phyloP scores from a whole-genome alignment of 2,797 vertebrate genomes.

The Hoplostethus atlanticus region DNA sequence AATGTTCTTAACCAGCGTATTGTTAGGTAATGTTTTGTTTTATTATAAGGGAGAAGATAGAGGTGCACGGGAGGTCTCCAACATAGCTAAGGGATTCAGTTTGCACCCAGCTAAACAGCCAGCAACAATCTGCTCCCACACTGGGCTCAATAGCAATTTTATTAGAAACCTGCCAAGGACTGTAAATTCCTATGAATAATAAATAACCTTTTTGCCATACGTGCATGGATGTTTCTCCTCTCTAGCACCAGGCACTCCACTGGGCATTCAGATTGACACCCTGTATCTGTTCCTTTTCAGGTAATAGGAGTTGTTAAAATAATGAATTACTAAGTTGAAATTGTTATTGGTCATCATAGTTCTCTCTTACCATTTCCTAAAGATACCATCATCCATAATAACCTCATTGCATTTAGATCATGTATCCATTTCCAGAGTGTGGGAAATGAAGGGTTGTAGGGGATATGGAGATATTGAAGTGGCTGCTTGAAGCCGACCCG shows the following conservation, averaged over 20 bases:
- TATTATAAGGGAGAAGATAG: slow-evolving; percentile 7
- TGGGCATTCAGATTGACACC: slow-evolving; percentile 11
- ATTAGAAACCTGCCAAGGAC: slow-evolving; percentile 39
- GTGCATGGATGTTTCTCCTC: slow-evolving; percentile 24
- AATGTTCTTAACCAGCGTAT: neutral
- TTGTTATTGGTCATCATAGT: neutral
- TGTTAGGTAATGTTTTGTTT: neutral
- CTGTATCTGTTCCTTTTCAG: slow-evolving; percentile 19
- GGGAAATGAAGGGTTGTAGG: slow-evolving; percentile 13
- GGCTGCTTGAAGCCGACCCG: slow-evolving; percentile 9
- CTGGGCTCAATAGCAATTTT: slow-evolving; percentile 39
- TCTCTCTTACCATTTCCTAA: slow-evolving; percentile 7
- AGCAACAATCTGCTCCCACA: slow-evolving; percentile 26
- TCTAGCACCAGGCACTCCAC: neutral
- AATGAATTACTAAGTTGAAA: slow-evolving; percentile 1
- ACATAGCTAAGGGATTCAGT: slow-evolving; percentile 60
- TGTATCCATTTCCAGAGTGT: slow-evolving; percentile 6
- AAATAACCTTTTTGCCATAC: slow-evolving; percentile 41
- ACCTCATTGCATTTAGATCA: slow-evolving; percentile 21
- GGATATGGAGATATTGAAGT: neutral
- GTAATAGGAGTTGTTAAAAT: slow-evolving; percentile 40
- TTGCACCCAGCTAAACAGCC: slow-evolving; percentile 47
- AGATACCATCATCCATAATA: slow-evolving; percentile 48
- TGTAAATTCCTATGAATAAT: slow-evolving; percentile 51
- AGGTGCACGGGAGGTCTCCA: slow-evolving; percentile 19